Base-by-base conservation (phyloP, 1,140 invertebrate genomes). In the Euglossa dilemma region DNA sequence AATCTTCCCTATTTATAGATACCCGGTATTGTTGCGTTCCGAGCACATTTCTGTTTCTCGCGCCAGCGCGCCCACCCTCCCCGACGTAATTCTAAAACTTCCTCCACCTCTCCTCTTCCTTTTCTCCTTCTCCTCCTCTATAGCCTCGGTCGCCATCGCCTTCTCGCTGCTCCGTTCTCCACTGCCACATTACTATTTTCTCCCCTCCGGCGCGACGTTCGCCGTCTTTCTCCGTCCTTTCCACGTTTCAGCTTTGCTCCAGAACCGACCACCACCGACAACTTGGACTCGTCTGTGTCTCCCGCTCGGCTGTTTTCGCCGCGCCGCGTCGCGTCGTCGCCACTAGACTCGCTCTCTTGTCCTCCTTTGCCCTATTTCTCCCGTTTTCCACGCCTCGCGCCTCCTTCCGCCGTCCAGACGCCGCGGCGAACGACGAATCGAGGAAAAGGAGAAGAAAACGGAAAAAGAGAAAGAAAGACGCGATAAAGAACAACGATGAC, bases 1-100 rank as follows among this genome's bases (percentile, higher is more conserved):
- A 79, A 82, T 71, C 66, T 77, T 71, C 67, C 54, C 77, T 91
- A 90, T 89, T 89, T 89, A 85, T 89, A 90, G 86, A 76, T 64
- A 76, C 74, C 69, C 71, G 73, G 86, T 82, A 72, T 85, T 77
- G 81, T 84, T 87, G 76, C 82, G 75, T 87, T 56, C 85, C 8
- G n/a, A 16, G 28, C 79, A 54, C 66, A 76, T 71, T 50, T 47
- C 71, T 59, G 43, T 57, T 43, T 45, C 18, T 9, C 57, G 43
- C 20, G 7, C 61, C 8, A 8, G 50, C 25, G n/a, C 56, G 47
- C 16, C 7, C 47, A 69, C n/a, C 45, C 16, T 18, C 73, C 28
- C 7, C 75, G 56, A 71, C 54, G 75, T 73, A 71, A 72, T 80
- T 56, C 69, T 36, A 25, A 16, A 56, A n/a, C 25, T 47, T n/a